Evolutionary conservation across 2,797 vertebrate species (phyloP).

Genomic region (Rhinatrema bivittatum): DNA sequence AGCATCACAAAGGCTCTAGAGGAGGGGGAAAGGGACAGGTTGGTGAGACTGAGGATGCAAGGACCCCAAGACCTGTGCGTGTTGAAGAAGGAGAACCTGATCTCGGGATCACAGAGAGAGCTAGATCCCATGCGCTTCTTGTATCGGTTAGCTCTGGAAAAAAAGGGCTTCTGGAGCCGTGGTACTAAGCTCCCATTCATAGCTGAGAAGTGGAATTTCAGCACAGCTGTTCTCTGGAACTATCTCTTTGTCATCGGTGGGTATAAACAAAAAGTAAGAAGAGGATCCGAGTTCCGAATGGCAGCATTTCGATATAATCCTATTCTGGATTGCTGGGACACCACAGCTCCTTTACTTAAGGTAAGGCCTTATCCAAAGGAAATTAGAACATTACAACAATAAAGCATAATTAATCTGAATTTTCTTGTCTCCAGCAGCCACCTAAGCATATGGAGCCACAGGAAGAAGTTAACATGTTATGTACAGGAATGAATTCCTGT

Average conservation of each 20-base stretch:
- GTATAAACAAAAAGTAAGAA: constrained; percentile 46
- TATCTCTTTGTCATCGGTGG: constrained; percentile 71
- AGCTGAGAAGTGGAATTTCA: constrained; percentile 72
- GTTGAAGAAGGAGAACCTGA: constrained; percentile 63
- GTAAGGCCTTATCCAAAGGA: no score
- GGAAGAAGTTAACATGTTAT: no score
- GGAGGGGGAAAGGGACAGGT: constrained; percentile 24
- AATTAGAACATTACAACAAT: no score
- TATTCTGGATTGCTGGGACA: constrained; percentile 44
- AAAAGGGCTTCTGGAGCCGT: constrained; percentile 39
- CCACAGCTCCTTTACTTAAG: constrained; percentile 58
- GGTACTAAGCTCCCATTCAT: constrained; percentile 56
- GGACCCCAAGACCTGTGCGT: constrained; percentile 46
- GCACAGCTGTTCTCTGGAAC: constrained; percentile 60
- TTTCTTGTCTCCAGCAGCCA: no score
- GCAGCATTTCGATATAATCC: constrained; percentile 67
- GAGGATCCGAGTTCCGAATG: constrained; percentile 64
- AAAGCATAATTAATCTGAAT: no score
- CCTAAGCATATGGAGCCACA: no score
- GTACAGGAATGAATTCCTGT: no score
- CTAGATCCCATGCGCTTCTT: constrained; percentile 41
- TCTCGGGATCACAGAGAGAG: constrained; percentile 32
- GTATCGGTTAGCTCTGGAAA: constrained; percentile 36
- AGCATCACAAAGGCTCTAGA: constrained; percentile 35
- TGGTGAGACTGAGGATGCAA: constrained; percentile 37